Base-by-base conservation (phyloP, 2,797 vertebrate genomes). In the Semotilus atromaculatus region DNA sequence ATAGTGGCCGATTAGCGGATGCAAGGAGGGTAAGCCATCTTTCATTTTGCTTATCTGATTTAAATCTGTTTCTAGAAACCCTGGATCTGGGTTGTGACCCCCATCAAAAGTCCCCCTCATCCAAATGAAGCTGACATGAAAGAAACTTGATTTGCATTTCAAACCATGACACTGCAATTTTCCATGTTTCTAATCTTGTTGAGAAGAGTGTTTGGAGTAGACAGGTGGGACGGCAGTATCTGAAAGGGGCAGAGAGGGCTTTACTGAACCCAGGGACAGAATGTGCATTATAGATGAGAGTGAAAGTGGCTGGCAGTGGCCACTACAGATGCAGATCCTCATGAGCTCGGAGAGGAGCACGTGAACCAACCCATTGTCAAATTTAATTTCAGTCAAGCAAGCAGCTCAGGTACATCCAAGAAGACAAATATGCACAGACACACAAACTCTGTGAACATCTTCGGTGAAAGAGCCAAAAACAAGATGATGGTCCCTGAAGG, bases 101-200 rank as follows among this genome's bases (percentile, higher is more conserved):
- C 58, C 38, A 58, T 43, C 34, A 60, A 21, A 43, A 23, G 31
- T 31, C 21, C n/a, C 29, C 21, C 31, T 3, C 45, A 55, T 55
- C 7, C 9, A 10, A 40, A 38, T 81, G 48, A 81, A 38, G 11
- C 26, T 4, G 38, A 45, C 51, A 72, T 43, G 2, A 81, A 60
- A 45, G 11, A 60, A 45, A 40, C 16, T 53, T 40, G 8, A 43
- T 60, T 45, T 43, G 48, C 48, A 71, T 81, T 71, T 60, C 43
- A 80, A 68, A 48, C 40, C 34, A 72, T 81, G 51, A 60, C 51
- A 40, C 23, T 40, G 48, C 14, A 43, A 71, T 81, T 71, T 72
- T 45, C 9, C 38, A 31, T 64, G n/a, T 64, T 79, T 77, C 36
- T 43, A 60, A 62, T 40, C 14, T 43, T 10, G 55, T 40, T 45